A percentile compares a stretch with the other conserved stretches of the same genome.
Evolutionary conservation across 2,797 vertebrate species (phyloP).

Genomic region (Amphiprion clarkii): DNA sequence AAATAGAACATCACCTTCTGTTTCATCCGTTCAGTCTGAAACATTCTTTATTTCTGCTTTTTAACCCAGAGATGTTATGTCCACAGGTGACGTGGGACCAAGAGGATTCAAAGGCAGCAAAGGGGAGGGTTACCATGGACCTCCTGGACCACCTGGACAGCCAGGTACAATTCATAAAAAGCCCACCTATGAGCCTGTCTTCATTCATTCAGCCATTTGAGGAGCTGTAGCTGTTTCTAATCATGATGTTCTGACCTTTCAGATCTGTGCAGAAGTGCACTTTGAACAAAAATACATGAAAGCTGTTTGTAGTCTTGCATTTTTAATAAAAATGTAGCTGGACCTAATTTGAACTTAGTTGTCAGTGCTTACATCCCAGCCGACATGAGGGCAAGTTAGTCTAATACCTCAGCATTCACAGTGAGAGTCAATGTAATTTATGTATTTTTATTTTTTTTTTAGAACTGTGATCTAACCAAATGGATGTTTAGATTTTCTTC

Average conservation of each 20-base stretch:
- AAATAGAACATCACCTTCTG: too few relatives aligned
- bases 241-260: constrained; percentile 11
- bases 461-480: background rate
- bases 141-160: constrained; percentile 81
- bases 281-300: constrained; percentile 7
- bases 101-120: constrained; percentile 84
- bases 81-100: constrained; percentile 81
- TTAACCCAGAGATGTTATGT: constrained; percentile 36
- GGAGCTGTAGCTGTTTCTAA: constrained; percentile 12
- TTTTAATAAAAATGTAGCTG: background rate
- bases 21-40: too few relatives aligned
- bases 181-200: background rate
- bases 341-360: constrained; percentile 16
- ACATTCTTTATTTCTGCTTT: background rate
- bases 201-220: constrained; percentile 16
- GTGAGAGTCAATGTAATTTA: constrained; percentile 10
- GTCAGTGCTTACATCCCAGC: constrained; percentile 1
- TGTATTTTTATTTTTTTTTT: constrained; percentile 6
- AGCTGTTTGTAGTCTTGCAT: constrained; percentile 14
- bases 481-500: background rate
- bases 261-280: background rate
- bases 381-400: background rate
- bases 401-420: constrained; percentile 4
- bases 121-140: constrained; percentile 82
- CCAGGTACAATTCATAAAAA: constrained; percentile 72